Conservation (phyloP, 2,888 invertebrate species). For the Caenorhabditis auriculariae region DNA sequence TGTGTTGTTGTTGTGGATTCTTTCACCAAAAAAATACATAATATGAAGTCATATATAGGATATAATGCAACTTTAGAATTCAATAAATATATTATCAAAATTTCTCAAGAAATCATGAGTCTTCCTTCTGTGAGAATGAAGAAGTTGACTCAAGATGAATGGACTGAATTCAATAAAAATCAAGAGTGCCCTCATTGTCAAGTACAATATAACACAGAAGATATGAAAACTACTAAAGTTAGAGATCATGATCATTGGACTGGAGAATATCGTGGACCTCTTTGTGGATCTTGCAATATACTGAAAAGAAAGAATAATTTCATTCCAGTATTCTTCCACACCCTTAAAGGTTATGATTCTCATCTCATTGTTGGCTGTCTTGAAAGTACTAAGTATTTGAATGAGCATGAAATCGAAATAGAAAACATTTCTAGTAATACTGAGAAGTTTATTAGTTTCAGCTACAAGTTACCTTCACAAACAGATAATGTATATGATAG, state of each 20-base stretch:
- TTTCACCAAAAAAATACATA: constrained; percentile 8
- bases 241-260: constrained; percentile 33
- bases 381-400: constrained; percentile 13
- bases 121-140: constrained; percentile 2
- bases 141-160: constrained; percentile 15
- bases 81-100: constrained; percentile 19
- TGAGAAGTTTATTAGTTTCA: constrained; percentile 40
- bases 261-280: constrained; percentile 26
- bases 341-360: constrained; percentile 41
- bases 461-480: constrained; percentile 14
- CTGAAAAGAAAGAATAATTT: constrained; percentile 29
- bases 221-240: constrained; percentile 16
- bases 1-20: constrained; percentile 31
- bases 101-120: constrained; percentile 10
- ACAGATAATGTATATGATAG: constrained; percentile 1
- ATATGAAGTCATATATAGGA: constrained; percentile 11
- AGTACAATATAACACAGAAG: constrained; percentile 3
- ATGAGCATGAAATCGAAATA: constrained; percentile 16
- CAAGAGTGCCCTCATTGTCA: constrained; percentile 7
- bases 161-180: neutral
- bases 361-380: constrained; percentile 27
- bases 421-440: constrained; percentile 28
- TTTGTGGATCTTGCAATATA: constrained; percentile 27
- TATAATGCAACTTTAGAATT: constrained; percentile 14
- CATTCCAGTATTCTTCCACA: constrained; percentile 40